Evolutionary conservation across 2,113 vertebrate genomes (phyloP), one percentile per base, ranked within the genome.

Genomic region (Camarhynchus parvulus): DNA sequence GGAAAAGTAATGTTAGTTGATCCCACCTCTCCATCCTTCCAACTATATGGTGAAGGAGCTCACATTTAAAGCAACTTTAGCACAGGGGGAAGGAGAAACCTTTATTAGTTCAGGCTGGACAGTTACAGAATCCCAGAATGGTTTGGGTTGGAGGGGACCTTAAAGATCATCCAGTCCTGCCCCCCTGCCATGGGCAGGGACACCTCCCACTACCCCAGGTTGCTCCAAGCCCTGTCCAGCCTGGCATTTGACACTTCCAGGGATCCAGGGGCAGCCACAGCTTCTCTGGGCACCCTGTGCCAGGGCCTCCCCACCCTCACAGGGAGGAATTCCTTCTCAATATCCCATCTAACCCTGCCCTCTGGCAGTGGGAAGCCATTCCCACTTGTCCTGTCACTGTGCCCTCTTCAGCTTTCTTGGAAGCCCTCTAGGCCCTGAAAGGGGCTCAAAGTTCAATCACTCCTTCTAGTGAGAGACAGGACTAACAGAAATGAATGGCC

Each of bases 151-250:
- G 30, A 62, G 7, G 4, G 5, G 10, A 55, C 30, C 21, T 31
- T 55, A 55, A 18, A 69, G 14, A 4, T 3, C 21, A 83, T 31
- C 14, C 7, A 8, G 17, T 75, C 3, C 62, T 8, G 12, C 3
- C 13, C 27, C 56, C 11, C 69, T 75, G 13, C 30, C 33, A 61
- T 22, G n/a, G 46, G 13, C 61, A 82, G 39, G 39, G 53, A 75
- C 53, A 41, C 9, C 11, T 83, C 8, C 47, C 41, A 62, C 39
- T 15, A 0, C 0, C 2, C 55, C n/a, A 69, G 21, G 24, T 0
- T 35, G 30, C 14, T 55, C 62, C 70, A 39, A 59, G 13, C 8
- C 27, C 44, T 0, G 0, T 59, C 0, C 59, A 53, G 0, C 15
- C 46, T 31, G 46, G 16, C 30, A 41, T 35, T 21, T 14, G 7